Evolutionary conservation across 1,140 invertebrate species (phyloP), one percentile per base, ranked within the genome.

Genomic region (Drosophila athabasca): DNA sequence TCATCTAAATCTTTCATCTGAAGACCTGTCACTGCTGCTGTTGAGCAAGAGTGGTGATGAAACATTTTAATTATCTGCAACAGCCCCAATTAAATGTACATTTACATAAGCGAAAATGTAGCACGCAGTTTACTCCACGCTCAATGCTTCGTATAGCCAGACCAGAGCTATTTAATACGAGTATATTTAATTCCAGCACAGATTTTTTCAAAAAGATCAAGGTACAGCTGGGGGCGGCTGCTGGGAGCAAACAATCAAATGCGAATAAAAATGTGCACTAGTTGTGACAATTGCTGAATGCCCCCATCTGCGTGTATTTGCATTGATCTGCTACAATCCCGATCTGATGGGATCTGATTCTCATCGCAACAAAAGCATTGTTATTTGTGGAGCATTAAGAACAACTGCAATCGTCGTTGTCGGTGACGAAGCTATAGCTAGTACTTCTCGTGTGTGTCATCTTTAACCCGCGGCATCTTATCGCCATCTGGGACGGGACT

Each of bases 101-200:
- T 81, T 80, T 66, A 76, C 26, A 64, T 72, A 61, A 57, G 51
- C 49, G 17, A 58, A 39, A 76, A 87, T 67, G 62, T 75, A 82
- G 74, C 78, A 76, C 83, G 70, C 70, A 88, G 51, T 82, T 87
- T 82, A 82, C 82, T 81, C 74, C 66, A 87, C 66, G 72, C 74
- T 66, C n/a, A n/a, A n/a, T n/a, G n/a, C n/a, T n/a, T 58, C 41
- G 55, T 29, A 46, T 64, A 62, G 31, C 64, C n/a, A n/a, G n/a
- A n/a, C n/a, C n/a, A 75, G 45, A 67, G 31, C 57, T 55, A 78
- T 78, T 72, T 72, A 50, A 43, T 54, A 41, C 59, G 61, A 54
- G 58, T 70, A 69, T 59, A 76, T 60, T 65, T 65, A 52, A 59
- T 75, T 44, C 8, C 8, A 35, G 31, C 62, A 73, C 79, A 73